Percentiles rank a stretch among this genome's conserved stretches.
Evolutionary conservation across 2,113 vertebrate genomes (phyloP).

Genomic region (Pituophis catenifer): DNA sequence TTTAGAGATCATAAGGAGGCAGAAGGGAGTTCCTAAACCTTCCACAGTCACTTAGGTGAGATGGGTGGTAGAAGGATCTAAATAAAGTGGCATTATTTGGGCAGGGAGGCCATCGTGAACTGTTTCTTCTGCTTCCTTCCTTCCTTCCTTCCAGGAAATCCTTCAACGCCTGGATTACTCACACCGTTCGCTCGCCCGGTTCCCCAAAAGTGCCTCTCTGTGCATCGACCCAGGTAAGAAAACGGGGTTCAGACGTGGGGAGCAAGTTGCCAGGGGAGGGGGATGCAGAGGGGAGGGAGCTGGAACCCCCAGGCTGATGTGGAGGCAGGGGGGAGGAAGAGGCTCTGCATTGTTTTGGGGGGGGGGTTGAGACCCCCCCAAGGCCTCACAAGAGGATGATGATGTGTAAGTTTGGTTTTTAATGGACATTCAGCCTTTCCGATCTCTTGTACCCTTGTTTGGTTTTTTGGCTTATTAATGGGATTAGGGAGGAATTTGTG

Average conservation of each 20-base stretch:
- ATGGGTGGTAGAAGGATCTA: no score
- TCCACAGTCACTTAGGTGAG: no score
- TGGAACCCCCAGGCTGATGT: neutral
- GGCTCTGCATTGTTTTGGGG: neutral
- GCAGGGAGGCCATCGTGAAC: neutral
- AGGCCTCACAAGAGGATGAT: no score
- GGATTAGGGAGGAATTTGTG: neutral
- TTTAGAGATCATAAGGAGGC: no score
- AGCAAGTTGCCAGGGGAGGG: no score
- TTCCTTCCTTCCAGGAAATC: neutral
- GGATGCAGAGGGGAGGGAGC: neutral
- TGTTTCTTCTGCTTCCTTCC: neutral
- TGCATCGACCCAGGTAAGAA: neutral
- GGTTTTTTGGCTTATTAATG: neutral
- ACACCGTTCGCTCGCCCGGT: fast-evolving
- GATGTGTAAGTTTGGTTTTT: neutral
- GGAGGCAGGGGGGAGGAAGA: neutral
- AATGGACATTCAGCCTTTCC: neutral
- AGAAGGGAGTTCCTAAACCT: no score
- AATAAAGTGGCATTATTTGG: neutral
- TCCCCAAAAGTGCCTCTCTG: neutral
- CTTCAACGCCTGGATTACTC: no score
- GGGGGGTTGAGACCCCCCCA: neutral
- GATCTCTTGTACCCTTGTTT: neutral
- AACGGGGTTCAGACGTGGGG: neutral